Base-by-base conservation (phyloP, 1,140 invertebrate genomes). In the Dreissena polymorpha region DNA sequence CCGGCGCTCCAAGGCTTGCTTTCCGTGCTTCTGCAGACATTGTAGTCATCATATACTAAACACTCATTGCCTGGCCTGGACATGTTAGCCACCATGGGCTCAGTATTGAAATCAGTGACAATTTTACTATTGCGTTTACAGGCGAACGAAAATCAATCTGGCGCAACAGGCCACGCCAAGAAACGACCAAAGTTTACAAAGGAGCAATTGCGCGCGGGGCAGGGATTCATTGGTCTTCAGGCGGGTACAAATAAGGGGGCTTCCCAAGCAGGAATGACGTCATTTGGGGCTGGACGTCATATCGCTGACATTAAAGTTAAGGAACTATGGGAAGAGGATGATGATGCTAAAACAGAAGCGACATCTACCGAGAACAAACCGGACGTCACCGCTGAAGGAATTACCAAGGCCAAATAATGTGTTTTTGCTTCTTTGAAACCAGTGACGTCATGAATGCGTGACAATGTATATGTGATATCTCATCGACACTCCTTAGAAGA, bases 161-260 rank as follows among this genome's bases (percentile, higher is more conserved):
- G 23, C 14, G 76, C 76, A 27, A 57, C 76, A 0, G 76, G 65
- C 63, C 76, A 78, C 50, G 39, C 39, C 39, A 78, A 78, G 69
- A 78, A 78, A 39, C 72, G 75, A 21, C 73, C 73, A 16, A 84
- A 84, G 75, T 94, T 93, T 80, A 95, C 96, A 10, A 97, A 98
- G 50, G 97, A 98, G 92, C 97, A 98, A 91, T 93, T 98, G 68
- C 95, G 96, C 83, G 97, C 97, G 29, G 97, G 97, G 0, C 96
- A 98, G 88, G 95, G 95, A 51, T 96, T 98, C 78, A 98, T 99
- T 90, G 97, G 96, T 82, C 94, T 98, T 39, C 90, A 91, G 79
- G 87, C 89, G 13, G 90, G 90, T n/a, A 88, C 94, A 96, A 98
- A 98, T 94, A 97, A 97, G 90, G 95, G 96, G 23, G 91, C 90